Conservation (phyloP, 2,797 vertebrate species). For the Pangasius macronema region DNA sequence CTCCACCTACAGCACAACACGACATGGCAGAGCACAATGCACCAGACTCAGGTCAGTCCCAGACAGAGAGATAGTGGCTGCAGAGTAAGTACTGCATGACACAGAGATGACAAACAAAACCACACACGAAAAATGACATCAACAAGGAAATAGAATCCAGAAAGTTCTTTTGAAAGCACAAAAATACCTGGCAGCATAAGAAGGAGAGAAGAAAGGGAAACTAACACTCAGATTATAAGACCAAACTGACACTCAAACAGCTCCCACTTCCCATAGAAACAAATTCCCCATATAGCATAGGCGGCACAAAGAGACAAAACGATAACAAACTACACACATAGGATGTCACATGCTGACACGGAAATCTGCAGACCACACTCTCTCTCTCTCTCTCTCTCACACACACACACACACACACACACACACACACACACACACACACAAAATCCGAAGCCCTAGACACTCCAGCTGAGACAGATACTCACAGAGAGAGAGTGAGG, state of each 20-base stretch:
- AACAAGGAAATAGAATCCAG: neutral
- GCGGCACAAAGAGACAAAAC: conserved; percentile 45
- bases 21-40: conserved; percentile 29
- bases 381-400: conserved; percentile 31
- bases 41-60: conserved; percentile 10
- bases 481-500: conserved; percentile 69
- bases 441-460: conserved; percentile 46
- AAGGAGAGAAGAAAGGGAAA: conserved; percentile 44
- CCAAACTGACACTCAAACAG: conserved; percentile 54
- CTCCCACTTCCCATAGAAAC: conserved; percentile 53
- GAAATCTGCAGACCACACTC: conserved; percentile 51
- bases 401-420: conserved; percentile 8
- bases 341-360: conserved; percentile 53
- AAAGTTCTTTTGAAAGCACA: conserved; percentile 21
- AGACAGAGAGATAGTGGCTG: conserved; percentile 41
- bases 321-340: conserved; percentile 48
- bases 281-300: conserved; percentile 35
- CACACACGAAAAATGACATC: conserved; percentile 8
- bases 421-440: conserved; percentile 52
- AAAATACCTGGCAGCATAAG: conserved; percentile 25
- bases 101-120: neutral
- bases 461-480: conserved; percentile 64
- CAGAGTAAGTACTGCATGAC: neutral
- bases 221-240: conserved; percentile 51
- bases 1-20: conserved; percentile 79